Conservation (phyloP, 2,888 invertebrate genomes). For the Ophion ventricosus region DNA sequence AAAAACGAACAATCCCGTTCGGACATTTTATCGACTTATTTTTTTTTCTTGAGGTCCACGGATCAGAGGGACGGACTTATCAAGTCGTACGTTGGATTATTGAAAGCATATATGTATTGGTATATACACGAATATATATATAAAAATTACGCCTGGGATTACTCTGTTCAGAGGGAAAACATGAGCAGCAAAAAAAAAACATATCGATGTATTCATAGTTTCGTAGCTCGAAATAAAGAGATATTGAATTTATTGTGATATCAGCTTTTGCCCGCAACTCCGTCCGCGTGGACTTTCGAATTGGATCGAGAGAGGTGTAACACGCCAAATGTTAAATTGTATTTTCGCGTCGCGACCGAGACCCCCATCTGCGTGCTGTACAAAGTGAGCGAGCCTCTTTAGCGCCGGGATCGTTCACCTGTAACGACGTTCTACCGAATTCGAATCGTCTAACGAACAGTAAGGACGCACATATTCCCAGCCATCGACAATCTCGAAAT, state of each 20-base stretch:
- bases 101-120: not conserved
- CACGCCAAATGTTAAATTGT: not conserved
- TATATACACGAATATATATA: conserved; percentile 12
- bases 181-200: not conserved
- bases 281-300: no score
- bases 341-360: not conserved
- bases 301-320: no score
- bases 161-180: conserved; percentile 16
- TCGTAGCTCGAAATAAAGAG: conserved; percentile 51
- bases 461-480: no score
- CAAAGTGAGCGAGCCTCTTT: not conserved
- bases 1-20: not conserved
- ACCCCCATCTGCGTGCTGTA: no score
- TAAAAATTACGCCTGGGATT: conserved; percentile 6
- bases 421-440: no score
- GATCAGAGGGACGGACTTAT: conserved; percentile 32
- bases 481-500: no score
- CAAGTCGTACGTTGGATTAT: conserved; percentile 2
- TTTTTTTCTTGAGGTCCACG: conserved; percentile 25
- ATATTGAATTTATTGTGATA: conserved; percentile 48
- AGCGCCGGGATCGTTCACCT: no score
- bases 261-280: no score
- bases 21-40: conserved; percentile 22
- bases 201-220: conserved; percentile 41
- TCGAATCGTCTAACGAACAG: no score